Evolutionary conservation across 2,888 invertebrate species (phyloP).

Genomic region (Caenorhabditis sp.): DNA sequence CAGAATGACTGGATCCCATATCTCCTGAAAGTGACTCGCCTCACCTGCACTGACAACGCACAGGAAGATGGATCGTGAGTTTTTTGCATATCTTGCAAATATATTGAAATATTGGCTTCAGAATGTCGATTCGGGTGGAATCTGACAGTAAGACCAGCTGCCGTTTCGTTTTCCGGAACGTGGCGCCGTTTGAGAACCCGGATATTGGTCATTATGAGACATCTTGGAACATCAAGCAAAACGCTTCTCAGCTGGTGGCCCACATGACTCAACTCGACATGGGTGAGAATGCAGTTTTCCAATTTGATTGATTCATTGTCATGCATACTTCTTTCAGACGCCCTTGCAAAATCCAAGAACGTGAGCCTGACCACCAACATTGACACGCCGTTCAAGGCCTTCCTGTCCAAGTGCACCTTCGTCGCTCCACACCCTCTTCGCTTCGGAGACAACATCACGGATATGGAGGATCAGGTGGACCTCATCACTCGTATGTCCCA

Average conservation of each 20-base stretch:
- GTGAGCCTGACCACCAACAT: background rate
- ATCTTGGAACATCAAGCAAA: too few species aligned
- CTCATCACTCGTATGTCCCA: background rate
- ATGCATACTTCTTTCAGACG: background rate
- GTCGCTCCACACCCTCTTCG: background rate
- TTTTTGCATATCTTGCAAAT: background rate
- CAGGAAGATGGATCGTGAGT: background rate
- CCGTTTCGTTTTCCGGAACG: background rate
- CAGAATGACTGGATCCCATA: conserved; percentile 1
- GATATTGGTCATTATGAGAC: background rate
- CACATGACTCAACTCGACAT: background rate
- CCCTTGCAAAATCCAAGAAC: background rate
- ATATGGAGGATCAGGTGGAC: background rate
- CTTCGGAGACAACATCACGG: background rate
- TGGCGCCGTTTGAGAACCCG: background rate
- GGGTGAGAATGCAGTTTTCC: background rate
- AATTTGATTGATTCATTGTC: too few species aligned
- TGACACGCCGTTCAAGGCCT: background rate
- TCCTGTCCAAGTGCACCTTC: background rate
- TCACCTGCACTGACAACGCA: background rate
- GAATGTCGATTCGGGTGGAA: background rate
- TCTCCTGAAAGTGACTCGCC: background rate
- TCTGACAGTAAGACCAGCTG: background rate
- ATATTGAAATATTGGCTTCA: background rate
- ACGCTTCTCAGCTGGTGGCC: too few species aligned